Conservation (phyloP, 2,797 vertebrate genomes). For the Macroramphosus scolopax region DNA sequence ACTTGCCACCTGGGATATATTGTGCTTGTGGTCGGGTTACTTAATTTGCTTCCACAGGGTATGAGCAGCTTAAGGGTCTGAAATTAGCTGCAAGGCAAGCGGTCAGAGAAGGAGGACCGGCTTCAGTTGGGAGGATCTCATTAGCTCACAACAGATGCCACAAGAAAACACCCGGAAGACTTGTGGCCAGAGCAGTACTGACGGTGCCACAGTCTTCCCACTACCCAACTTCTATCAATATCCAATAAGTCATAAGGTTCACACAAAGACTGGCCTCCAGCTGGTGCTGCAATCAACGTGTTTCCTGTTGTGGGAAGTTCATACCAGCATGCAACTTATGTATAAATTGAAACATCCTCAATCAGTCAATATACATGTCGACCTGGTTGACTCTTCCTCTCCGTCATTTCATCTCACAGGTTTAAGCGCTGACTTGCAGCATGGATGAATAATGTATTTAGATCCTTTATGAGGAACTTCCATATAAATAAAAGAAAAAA, state of each 20-base stretch:
- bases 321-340: neutral
- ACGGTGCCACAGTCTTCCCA: constrained; percentile 15
- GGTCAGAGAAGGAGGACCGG: constrained; percentile 23
- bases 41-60: constrained; percentile 52
- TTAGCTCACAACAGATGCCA: constrained; percentile 39
- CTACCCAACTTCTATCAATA: constrained; percentile 10
- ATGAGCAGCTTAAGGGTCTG: constrained; percentile 65
- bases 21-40: constrained; percentile 34
- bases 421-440: too few relatives aligned
- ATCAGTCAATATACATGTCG: too few relatives aligned
- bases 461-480: too few relatives aligned
- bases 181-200: constrained; percentile 14
- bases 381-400: too few relatives aligned
- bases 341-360: neutral
- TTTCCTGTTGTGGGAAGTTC: neutral
- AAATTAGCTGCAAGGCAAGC: constrained; percentile 62
- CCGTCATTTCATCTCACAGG: too few relatives aligned
- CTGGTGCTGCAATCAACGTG: constrained; percentile 4
- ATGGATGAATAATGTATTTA: too few relatives aligned
- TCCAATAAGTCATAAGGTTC: constrained; percentile 14
- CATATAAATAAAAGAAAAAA: too few relatives aligned
- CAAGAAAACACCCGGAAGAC: constrained; percentile 25
- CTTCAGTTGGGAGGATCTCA: constrained; percentile 53
- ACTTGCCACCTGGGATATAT: constrained; percentile 16
- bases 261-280: neutral